Base-by-base conservation (phyloP, 2,113 vertebrate species). In the Paramormyrops kingsleyae region DNA sequence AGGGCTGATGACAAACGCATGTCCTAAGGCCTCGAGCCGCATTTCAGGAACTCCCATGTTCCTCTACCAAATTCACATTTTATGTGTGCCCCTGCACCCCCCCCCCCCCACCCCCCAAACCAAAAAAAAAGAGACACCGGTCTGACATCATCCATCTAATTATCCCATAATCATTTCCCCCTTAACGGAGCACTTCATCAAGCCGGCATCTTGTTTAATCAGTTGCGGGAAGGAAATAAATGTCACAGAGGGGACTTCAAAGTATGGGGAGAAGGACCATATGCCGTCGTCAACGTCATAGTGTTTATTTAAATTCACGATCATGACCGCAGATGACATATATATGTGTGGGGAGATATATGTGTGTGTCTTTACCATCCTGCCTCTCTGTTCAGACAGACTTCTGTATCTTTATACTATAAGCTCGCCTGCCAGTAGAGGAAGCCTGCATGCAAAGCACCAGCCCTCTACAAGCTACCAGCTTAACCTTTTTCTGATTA, bases 121-220 rank as follows among this genome's bases (percentile, higher is more conserved):
- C 87, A 88, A 59, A 12, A 13, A 56, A 59, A 42, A 59, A 62
- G 52, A 62, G 56, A 66, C 53, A 42, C 87, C 4, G 24, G 8
- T 44, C 39, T 62, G 50, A 88, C 53, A 88, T 66, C 56, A 88
- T 46, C 87, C 35, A 24, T 46, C 53, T 46, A 62, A 88, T 66
- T 88, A 66, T 46, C 53, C 53, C 53, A 62, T 66, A 62, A 88
- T 66, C 87, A 42, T 39, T n/a, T 88, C 35, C 87, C 35, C 87
- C 87, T 88, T 59, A 42, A 62, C 39, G 35, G 17, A 44, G n/a
- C 87, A 88, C 87, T 88, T 66, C 52, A 59, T 88, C 87, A 88
- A 35, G 35, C 39, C 87, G 4, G 56, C 19, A 46, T 66, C 87
- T 88, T 44, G 21, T 88, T 88, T 88, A 88, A 88, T 88, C 87